phyloP scores from a whole-genome alignment of 2,888 invertebrate species.

The Erebia aethiops region DNA sequence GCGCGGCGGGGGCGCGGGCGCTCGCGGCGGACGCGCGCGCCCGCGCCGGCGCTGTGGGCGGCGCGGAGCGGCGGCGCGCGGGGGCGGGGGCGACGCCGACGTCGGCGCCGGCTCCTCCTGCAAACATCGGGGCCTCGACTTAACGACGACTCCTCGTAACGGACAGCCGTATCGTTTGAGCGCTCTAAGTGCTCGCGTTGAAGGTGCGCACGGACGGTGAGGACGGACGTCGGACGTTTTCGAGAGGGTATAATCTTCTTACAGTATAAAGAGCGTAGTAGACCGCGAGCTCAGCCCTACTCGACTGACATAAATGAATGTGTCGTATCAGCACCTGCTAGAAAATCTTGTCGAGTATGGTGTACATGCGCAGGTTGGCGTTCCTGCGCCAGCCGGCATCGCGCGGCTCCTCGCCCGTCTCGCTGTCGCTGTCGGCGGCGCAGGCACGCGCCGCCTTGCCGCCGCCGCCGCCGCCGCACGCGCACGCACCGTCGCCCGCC shows the following conservation, averaged over 20 bases:
- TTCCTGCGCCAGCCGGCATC: constrained; percentile 67
- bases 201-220: too few species aligned
- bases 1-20: constrained; percentile 24
- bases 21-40: constrained; percentile 34
- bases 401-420: constrained; percentile 52
- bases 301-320: too few species aligned
- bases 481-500: constrained; percentile 31
- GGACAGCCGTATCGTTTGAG: too few species aligned
- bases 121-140: neutral
- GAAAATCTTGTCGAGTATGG: constrained; percentile 79
- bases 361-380: constrained; percentile 78
- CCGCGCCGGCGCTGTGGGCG: constrained; percentile 29
- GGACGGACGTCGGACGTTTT: too few species aligned
- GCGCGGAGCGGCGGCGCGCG: constrained; percentile 21
- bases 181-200: too few species aligned
- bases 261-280: too few species aligned
- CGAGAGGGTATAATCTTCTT: too few species aligned
- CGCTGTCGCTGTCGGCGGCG: constrained; percentile 40
- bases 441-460: constrained; percentile 40
- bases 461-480: constrained; percentile 37
- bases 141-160: too few species aligned
- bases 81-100: constrained; percentile 37
- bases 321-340: constrained; percentile 62
- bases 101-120: constrained; percentile 40
- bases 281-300: too few species aligned